Evolutionary conservation across 64 coral and sea anemone species (phyloP), one percentile per base, ranked within the genome.

Genomic region (Acropora yongei): DNA sequence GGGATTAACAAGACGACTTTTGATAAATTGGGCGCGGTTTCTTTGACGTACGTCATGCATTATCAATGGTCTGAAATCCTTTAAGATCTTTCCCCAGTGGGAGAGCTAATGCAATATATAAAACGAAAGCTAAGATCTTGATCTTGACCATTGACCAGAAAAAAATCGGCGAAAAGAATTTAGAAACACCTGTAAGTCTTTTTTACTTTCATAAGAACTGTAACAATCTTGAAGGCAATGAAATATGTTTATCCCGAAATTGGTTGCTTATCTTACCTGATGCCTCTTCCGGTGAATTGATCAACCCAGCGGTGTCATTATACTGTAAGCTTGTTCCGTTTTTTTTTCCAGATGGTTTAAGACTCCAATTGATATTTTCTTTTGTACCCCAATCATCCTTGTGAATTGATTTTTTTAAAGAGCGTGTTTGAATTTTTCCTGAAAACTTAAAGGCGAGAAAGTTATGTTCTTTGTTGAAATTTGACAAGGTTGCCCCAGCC

Each of bases 401-500:
- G 30, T 30, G 30, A 30, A 30, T 30, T 30, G 30, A 0, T 30
- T 30, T 30, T 30, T 30, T 30, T 30, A 30, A 30, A 30, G 30
- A 30, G 30, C 68, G 19, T 39, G 3, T n/a, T 2, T 3, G 68
- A 2, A 4, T 20, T 71, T 39, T 14, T 71, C 1, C 19, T 6
- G 11, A 71, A 71, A 20, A 3, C 19, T 17, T 4, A 30, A 19
- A 4, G 19, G 68, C 6, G 8, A 18, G 13, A 78, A 48, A 17
- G 75, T 41, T 30, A 30, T 30, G 30, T 30, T 30, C 30, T 30
- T 30, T 30, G 30, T 49, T 72, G 86, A 77, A 76, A 78, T 88
- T 57, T 88, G 86, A 88, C 86, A 57, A n/a, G 68, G 45, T 14
- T 13, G 8, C 86, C 49, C 86, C 57, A 88, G 91, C 91, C 91